Evolutionary conservation across 35 echinoderm and acorn worm species (phyloP).

Genomic region (Ophioderma brevispina): DNA sequence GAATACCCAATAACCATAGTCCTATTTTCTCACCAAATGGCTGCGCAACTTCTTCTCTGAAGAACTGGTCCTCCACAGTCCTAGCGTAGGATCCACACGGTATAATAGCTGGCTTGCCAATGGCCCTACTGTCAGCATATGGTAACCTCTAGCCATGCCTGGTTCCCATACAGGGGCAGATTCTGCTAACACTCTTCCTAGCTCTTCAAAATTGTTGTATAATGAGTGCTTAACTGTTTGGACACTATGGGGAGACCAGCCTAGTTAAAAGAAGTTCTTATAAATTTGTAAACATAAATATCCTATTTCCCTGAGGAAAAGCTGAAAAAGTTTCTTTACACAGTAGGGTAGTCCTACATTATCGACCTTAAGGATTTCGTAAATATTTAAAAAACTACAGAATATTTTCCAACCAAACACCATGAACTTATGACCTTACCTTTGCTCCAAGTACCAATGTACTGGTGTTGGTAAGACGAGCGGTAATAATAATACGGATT

Average conservation of each 20-base stretch:
- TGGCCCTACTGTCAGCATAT: constrained; percentile 41
- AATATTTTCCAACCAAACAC: no score
- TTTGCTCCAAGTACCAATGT: no score
- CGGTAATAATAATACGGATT: no score
- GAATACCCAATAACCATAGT: no score
- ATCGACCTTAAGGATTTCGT: no score
- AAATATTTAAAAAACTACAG: no score
- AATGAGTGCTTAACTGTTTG: constrained; percentile 35
- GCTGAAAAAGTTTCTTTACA: no score
- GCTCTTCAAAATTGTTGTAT: constrained; percentile 32
- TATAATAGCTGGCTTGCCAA: constrained; percentile 56
- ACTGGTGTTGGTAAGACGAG: no score
- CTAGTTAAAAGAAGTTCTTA: constrained; percentile 8
- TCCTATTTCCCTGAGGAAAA: no score
- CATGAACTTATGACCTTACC: no score
- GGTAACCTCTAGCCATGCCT: constrained; percentile 81
- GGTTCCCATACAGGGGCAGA: constrained; percentile 73
- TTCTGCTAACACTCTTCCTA: constrained; percentile 46
- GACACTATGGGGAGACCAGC: constrained; percentile 64
- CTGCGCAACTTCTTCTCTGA: constrained; percentile 82
- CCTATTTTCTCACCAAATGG: constrained; percentile 79
- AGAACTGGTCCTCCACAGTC: constrained; percentile 74
- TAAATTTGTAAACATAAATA: no score
- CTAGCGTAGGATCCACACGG: constrained; percentile 70
- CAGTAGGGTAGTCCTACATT: no score